These are phyloP conservation scores for Callyntrura sp. DNA, from an alignment of 2,888 invertebrate genomes.

Conservation along the genomic window DNA sequence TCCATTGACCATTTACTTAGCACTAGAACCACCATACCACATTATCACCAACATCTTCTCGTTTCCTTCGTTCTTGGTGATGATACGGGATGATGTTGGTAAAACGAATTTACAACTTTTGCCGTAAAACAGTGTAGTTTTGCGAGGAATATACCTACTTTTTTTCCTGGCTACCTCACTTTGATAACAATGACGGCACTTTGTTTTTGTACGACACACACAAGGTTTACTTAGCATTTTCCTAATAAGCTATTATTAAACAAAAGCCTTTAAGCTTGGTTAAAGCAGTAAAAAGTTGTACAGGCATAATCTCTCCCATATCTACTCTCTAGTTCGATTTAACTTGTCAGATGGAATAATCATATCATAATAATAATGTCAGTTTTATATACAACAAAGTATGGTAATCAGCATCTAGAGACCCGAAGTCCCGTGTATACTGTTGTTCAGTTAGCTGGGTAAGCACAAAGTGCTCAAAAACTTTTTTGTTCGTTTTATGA, in stretches of 20 bases:
- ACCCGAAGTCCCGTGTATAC: no score
- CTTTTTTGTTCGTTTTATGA: no score
- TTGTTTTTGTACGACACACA: neutral
- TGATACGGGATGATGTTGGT: slow-evolving; percentile 40
- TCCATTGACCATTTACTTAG: slow-evolving; percentile 66
- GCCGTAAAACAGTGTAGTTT: slow-evolving; percentile 71
- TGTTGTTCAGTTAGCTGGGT: no score
- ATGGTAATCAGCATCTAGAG: slow-evolving; percentile 10
- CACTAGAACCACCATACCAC: slow-evolving; percentile 33
- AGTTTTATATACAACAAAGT: slow-evolving; percentile 4
- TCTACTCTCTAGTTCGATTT: no score
- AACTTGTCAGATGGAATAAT: slow-evolving; percentile 21
- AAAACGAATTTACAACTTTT: slow-evolving; percentile 63
- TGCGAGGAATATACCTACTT: slow-evolving; percentile 3
- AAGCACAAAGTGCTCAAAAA: no score
- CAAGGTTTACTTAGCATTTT: slow-evolving; percentile 15
- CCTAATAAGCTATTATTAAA: slow-evolving; percentile 9
- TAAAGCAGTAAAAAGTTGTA: slow-evolving; percentile 47
- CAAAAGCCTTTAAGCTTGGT: slow-evolving; percentile 47
- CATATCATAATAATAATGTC: slow-evolving; percentile 7
- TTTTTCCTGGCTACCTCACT: slow-evolving; percentile 46
- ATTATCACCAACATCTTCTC: slow-evolving; percentile 11
- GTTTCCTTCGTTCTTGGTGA: neutral
- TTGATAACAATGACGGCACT: neutral
- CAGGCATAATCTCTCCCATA: neutral